phyloP scores from a whole-genome alignment of 2,113 vertebrate genomes.

The Heteronetta atricapilla region DNA sequence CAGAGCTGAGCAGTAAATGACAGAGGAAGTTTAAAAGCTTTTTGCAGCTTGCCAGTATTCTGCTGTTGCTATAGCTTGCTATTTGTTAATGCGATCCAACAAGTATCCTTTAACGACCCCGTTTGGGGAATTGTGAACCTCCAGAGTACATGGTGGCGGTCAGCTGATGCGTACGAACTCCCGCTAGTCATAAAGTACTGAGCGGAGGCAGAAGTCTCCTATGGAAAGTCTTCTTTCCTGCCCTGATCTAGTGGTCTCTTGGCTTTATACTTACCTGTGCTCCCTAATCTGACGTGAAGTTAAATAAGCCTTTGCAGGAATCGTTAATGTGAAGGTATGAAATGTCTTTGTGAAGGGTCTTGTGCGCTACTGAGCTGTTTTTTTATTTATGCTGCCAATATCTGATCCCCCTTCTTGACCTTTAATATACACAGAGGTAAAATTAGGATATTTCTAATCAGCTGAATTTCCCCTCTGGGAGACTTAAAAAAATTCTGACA shows the following conservation, averaged over 20 bases:
- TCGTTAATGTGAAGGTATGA: background rate
- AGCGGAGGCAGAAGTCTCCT: background rate
- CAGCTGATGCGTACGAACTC: background rate
- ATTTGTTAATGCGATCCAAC: background rate
- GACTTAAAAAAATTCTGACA: constrained; percentile 38
- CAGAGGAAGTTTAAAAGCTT: constrained; percentile 1
- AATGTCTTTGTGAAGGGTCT: constrained; percentile 27
- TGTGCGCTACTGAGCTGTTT: background rate
- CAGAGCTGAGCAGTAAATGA: background rate
- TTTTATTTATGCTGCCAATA: constrained; percentile 63
- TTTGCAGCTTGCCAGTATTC: constrained; percentile 16
- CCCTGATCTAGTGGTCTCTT: background rate
- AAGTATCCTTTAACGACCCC: constrained; percentile 14
- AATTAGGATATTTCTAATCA: constrained; percentile 63
- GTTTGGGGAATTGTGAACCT: background rate
- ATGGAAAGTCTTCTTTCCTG: background rate
- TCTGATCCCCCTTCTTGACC: constrained; percentile 62
- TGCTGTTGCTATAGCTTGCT: background rate
- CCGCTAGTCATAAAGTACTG: background rate
- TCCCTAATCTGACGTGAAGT: background rate
- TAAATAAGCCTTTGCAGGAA: constrained; percentile 26
- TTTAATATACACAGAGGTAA: constrained; percentile 34
- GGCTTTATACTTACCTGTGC: background rate
- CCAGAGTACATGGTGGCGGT: background rate
- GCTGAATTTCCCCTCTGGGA: constrained; percentile 57